A percentile compares a stretch with the other conserved stretches of the same genome.
These are phyloP conservation scores for Parapristionchus giblindavisi DNA, from an alignment of 2,888 invertebrate genomes.

Conservation along the genomic window DNA sequence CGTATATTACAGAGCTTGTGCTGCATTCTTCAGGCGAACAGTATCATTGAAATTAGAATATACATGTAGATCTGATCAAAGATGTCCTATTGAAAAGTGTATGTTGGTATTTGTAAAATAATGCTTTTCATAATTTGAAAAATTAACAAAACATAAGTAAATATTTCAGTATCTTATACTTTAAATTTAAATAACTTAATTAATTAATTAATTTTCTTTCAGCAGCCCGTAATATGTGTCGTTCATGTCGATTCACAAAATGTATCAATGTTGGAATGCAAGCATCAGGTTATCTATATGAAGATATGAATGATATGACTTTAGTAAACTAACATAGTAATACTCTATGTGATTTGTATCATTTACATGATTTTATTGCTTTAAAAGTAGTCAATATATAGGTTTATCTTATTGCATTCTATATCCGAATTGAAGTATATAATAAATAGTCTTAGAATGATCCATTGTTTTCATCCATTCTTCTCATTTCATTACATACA, in stretches of 20 bases:
- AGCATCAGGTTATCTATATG: constrained; percentile 52
- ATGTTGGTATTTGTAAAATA: constrained; percentile 37
- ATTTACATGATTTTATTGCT: too few relatives aligned
- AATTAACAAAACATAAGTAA: not conserved
- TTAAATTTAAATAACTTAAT: not conserved
- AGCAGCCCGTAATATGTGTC: constrained; percentile 65
- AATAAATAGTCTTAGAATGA: too few relatives aligned
- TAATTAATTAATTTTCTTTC: constrained; percentile 41
- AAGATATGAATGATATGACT: too few relatives aligned
- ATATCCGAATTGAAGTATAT: too few relatives aligned
- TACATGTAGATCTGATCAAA: constrained; percentile 52
- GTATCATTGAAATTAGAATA: constrained; percentile 63
- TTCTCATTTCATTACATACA: not conserved
- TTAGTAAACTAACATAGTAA: too few relatives aligned
- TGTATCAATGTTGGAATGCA: constrained; percentile 63
- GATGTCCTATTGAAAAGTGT: constrained; percentile 63
- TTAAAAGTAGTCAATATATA: too few relatives aligned
- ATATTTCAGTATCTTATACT: not conserved
- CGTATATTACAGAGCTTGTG: constrained; percentile 52
- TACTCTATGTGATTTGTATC: too few relatives aligned
- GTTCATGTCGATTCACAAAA: constrained; percentile 61
- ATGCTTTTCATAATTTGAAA: not conserved
- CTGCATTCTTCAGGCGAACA: constrained; percentile 64
- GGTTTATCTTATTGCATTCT: too few relatives aligned
- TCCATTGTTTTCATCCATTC: too few relatives aligned